Evolutionary conservation across 2,888 invertebrate genomes (phyloP), one percentile per base, ranked within the genome.

Genomic region (Metalampra italica): DNA sequence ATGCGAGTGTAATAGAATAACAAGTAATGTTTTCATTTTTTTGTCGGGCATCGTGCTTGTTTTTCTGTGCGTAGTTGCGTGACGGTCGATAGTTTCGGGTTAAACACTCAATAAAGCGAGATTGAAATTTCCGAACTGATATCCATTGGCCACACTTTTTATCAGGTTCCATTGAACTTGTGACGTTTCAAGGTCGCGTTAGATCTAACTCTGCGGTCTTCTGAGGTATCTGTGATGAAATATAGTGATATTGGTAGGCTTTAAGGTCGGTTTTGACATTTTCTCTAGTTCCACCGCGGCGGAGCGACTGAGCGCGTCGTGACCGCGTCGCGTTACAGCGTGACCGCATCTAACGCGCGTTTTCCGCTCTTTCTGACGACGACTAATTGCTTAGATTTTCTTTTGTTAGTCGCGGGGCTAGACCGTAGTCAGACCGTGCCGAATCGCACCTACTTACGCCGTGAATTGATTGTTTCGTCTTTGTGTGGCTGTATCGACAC

Each of bases 371-470:
- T 89, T 85, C 88, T 80, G 84, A 80, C 86, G 87, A 80, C 88
- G 88, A 87, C 87, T 89, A 89, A 89, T 89, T 89, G 88, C 88
- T 88, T 85, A 86, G 86, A 87, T 88, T 88, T 89, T 83, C 88
- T 87, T 88, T 88, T 86, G 88, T 87, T 88, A 83, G 87, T 87
- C 84, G 82, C 85, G 88, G 83, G 79, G 83, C 82, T 78, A 77
- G 77, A 77, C 71, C 78, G 81, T 68, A 76, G 77, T 72, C 74
- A 68, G 80, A 77, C 85, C 88, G 83, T 82, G 76, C 72, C 88
- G 81, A 87, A 88, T 89, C 75, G 70, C 85, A 82, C 87, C 86
- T 89, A 89, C 88, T 89, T 88, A 87, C 84, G 78, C 76, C 68
- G 75, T 82, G 82, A 87, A 89, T 89, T 87, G 88, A 89, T 88